phyloP scores from a whole-genome alignment of 1,140 invertebrate genomes.

The Cheumatopsyche charites region DNA sequence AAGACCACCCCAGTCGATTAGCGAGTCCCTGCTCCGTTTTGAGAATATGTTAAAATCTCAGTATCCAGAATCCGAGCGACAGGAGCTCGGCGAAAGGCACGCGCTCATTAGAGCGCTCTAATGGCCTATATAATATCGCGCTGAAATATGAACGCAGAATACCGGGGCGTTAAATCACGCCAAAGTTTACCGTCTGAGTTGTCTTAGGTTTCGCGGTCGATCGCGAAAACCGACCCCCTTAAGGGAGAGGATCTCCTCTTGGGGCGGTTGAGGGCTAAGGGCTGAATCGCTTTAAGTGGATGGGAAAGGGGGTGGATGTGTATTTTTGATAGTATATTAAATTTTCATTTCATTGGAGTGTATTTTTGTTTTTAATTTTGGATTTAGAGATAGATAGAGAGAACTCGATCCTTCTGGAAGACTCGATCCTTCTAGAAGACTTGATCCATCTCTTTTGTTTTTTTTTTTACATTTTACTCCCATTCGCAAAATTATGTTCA shows the following conservation, averaged over 20 bases:
- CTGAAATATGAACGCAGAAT: constrained; percentile 34
- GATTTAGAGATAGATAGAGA: too few species aligned
- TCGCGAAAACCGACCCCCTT: constrained; percentile 16
- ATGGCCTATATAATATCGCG: constrained; percentile 28
- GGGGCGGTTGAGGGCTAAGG: too few species aligned
- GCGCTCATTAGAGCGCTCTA: constrained; percentile 29
- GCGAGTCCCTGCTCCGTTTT: background rate
- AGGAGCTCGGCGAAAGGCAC: background rate
- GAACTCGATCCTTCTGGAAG: too few species aligned
- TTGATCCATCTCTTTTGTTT: too few species aligned
- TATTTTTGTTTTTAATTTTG: too few species aligned
- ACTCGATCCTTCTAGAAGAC: too few species aligned
- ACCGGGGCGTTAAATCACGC: constrained; percentile 31
- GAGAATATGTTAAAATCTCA: constrained; percentile 5
- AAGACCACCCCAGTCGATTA: constrained; percentile 7
- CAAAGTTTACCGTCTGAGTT: constrained; percentile 41
- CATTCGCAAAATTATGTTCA: too few species aligned
- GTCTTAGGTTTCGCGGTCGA: constrained; percentile 42
- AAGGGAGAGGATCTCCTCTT: background rate
- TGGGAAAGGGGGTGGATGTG: too few species aligned
- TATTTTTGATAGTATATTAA: too few species aligned
- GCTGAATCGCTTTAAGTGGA: too few species aligned
- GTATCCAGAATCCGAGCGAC: background rate
- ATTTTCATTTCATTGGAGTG: too few species aligned
- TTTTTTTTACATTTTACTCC: too few species aligned